Evolutionary conservation across 2,797 vertebrate genomes (phyloP), one percentile per base, ranked within the genome.

Genomic region (Cirrhinus mrigala): DNA sequence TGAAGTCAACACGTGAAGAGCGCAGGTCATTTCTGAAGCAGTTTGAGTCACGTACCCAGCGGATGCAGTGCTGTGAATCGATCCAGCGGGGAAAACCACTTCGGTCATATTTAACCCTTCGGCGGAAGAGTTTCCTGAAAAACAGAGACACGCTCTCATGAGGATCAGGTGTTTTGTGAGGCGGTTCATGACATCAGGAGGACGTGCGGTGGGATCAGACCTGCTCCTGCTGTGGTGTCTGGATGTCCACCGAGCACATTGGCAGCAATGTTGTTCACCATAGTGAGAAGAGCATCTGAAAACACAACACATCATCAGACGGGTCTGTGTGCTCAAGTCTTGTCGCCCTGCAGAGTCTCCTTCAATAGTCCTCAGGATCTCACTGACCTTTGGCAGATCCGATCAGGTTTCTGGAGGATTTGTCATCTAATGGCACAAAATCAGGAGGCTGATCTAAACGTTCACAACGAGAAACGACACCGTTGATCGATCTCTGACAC

Each of bases 221-320:
- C 90, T 93, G 89, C 75, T 60, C n/a, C 58, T 4, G 58, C 58
- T 8, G 58, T 11, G 87, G 33, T 0, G 90, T 84, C 93, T 69
- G 94, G 91, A 90, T 95, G 95, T 90, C 96, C 96, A 87, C 98
- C 97, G 1, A 99, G 96, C 91, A 99, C 97, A 90, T 98, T 99
- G 92, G 96, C 97, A 87, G 98, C 98, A 88, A 99, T 97, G 87
- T 99, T 98, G 92, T 97, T 99, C 86, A 99, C 98, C 97, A 99
- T 98, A 88, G 96, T 99, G 85, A 99, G 90, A 92, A 99, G 97
- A 89, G 96, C 98, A 94, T 99, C 98, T 99, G 92, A 88, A 90
- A 88, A 89, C 18, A 83, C 24, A 83, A 20, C 3, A 44, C 22
- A 81, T 37, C 16, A 22, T 33, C 22, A 75, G 44, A 44, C 33